Base-by-base conservation (phyloP, 2,113 vertebrate genomes). In the Pedionomus torquatus region DNA sequence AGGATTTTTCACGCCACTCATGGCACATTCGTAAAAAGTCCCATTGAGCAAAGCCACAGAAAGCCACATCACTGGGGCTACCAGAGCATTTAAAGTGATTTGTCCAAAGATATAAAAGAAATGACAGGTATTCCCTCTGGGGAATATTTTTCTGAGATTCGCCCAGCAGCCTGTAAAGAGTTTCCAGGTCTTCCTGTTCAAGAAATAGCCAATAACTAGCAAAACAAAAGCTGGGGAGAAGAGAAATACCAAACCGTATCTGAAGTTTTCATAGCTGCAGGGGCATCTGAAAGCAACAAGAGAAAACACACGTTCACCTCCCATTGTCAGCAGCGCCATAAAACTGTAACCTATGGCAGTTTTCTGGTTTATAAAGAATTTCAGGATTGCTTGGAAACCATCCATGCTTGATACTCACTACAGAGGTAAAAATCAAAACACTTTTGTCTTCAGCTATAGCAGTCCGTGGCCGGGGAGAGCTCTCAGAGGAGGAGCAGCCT, bases 271-370 rank as follows among this genome's bases (percentile, higher is more conserved):
- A 4, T 54, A 48, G 96, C 99, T 99, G 97, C 99, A 99, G 25
- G 99, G 99, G 41, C 99, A 99, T 97, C 98, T 98, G 95, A 99
- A 99, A 58, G 99, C 99, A 83, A 99, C 98, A 41, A 99, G 96
- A 21, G 99, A 98, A 93, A 99, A 99, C 75, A 99, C 89, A 5
- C 99, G 98, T 85, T 99, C 99, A 7, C 99, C 98, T 13, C 99
- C 99, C 82, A 99, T 95, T 0, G 99, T 99, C 84, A 99, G 97
- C 43, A 99, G 97, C 17, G 99, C 99, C 99, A 99, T 98, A 72
- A 99, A 98, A 44, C 99, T 99, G 97, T 99, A 99, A 39, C 99
- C 99, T 54, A 99, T 99, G 19, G 98, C 99, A 14, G 98, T 96
- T 97, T 99, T 99, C 97, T 98, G 98, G 78, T 99, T 98, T 61